Evolutionary conservation across 1,140 invertebrate species (phyloP), one percentile per base, ranked within the genome.

Genomic region (Penaeus indicus): DNA sequence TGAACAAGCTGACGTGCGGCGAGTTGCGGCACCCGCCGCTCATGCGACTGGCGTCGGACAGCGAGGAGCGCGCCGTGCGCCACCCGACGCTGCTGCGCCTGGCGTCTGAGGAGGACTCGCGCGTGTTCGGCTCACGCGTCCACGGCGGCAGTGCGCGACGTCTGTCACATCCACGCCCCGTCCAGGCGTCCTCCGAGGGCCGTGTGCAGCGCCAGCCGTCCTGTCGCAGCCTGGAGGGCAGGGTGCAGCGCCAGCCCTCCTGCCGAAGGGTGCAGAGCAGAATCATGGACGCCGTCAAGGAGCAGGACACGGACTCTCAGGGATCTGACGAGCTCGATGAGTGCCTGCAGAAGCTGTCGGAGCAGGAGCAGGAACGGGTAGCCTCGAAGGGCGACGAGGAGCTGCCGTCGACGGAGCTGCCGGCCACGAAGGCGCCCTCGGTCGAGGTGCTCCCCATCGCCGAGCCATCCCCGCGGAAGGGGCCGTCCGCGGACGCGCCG

Each of bases 61-160:
- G 72, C 42, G 27, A 27, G 10, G 72, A 75, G 18, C 5, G 27
- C n/a, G n/a, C 21, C 72, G 80, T 69, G 10, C 69, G 81, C 19
- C 86, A 88, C 77, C 86, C 86, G 13, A 88, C 62, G 21, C 78
- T 88, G 18, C 47, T 88, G 21, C 63, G 80, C 42, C 27, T 88
- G 42, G 67, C 64, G 10, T 86, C 75, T n/a, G 86, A 88, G 27
- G 86, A 88, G 60, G 80, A 88, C 25, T 79, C 27, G 11, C 63
- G 21, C 27, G 2, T 60, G 8, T 60, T 69, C 25, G 27, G 72
- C 8, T 79, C 64, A 1, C 80, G 86, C 25, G 63, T 54, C 61
- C 19, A 19, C 86, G 81, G 19, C 47, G 67, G 7, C 60, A 42
- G 22, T 69, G 62, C 13, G 54, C 54, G 54, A 0, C 54, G 54